A percentile compares a stretch with the other conserved stretches of the same genome.
Evolutionary conservation across 2,113 vertebrate genomes (phyloP).

Genomic region (Elephas maximus): DNA sequence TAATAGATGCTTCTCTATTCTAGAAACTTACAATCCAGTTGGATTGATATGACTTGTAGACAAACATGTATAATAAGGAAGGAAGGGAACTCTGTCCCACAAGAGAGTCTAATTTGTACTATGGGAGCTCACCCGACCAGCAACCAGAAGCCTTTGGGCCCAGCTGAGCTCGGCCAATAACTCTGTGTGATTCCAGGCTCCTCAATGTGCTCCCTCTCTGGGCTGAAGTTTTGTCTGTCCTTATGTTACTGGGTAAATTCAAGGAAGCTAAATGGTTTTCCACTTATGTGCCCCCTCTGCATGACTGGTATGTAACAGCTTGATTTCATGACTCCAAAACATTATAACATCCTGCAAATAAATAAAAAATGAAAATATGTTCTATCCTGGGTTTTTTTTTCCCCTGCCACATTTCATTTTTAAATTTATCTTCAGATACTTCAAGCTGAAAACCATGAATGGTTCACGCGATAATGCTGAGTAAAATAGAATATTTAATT

Average conservation of each 20-base stretch:
- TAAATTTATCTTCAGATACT: slow-evolving; percentile 52
- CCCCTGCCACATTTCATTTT: slow-evolving; percentile 17
- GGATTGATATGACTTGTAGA: not conserved
- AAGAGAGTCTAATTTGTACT: no score
- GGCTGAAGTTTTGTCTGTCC: no score
- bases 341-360: not conserved
- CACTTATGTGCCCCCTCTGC: not conserved
- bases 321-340: not conserved
- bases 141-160: not conserved
- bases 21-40: not conserved
- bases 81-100: not conserved
- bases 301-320: not conserved
- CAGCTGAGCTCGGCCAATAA: no score
- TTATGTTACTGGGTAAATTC: not conserved
- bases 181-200: not conserved
- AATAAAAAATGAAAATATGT: slow-evolving; percentile 18
- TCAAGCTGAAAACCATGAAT: slow-evolving; percentile 26
- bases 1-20: not conserved
- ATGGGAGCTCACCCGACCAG: not conserved
- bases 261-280: not conserved
- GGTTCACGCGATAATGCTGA: slow-evolving; percentile 65
- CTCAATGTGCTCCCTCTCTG: not conserved
- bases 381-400: not conserved
- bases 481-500: slow-evolving; percentile 76
- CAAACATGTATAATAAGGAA: not conserved